Percentiles rank a stretch among this genome's conserved stretches.
These are phyloP conservation scores for Microtus californicus DNA, from an alignment of 2,797 vertebrate genomes.

Conservation along the genomic window DNA sequence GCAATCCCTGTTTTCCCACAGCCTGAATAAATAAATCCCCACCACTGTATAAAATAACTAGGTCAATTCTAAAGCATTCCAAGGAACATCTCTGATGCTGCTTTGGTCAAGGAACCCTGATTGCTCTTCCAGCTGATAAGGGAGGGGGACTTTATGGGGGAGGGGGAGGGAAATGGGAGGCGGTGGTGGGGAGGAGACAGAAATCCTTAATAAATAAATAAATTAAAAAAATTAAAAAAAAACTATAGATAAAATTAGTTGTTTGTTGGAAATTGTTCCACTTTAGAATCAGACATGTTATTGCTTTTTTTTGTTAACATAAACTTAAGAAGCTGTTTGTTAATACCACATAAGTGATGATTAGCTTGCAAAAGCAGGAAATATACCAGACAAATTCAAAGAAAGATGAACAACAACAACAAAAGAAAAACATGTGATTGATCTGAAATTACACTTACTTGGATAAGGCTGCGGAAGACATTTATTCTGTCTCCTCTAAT, in stretches of 20 bases:
- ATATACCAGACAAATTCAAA: neutral
- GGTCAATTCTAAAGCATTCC: neutral
- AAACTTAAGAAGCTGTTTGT: neutral
- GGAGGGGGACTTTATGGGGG: too few relatives aligned
- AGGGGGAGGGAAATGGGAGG: too few relatives aligned
- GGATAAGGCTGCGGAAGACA: neutral
- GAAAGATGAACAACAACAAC: neutral
- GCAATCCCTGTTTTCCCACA: neutral
- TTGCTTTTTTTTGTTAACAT: slow-evolving; percentile 53
- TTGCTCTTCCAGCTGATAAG: too few relatives aligned
- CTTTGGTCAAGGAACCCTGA: too few relatives aligned
- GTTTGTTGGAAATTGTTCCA: slow-evolving; percentile 7
- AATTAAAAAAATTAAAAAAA: too few relatives aligned
- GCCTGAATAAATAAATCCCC: neutral
- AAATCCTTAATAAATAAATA: too few relatives aligned
- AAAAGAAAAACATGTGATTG: neutral
- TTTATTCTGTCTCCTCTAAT: neutral
- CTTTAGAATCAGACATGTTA: slow-evolving; percentile 30
- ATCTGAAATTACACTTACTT: slow-evolving; percentile 17
- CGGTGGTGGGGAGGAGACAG: too few relatives aligned
- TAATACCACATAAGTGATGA: neutral
- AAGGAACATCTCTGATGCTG: neutral
- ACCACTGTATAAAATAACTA: neutral
- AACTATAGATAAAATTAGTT: neutral
- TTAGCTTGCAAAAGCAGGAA: slow-evolving; percentile 46